These are phyloP conservation scores for Eupithecia abbreviata DNA, from an alignment of 2,888 invertebrate species.

Conservation along the genomic window DNA sequence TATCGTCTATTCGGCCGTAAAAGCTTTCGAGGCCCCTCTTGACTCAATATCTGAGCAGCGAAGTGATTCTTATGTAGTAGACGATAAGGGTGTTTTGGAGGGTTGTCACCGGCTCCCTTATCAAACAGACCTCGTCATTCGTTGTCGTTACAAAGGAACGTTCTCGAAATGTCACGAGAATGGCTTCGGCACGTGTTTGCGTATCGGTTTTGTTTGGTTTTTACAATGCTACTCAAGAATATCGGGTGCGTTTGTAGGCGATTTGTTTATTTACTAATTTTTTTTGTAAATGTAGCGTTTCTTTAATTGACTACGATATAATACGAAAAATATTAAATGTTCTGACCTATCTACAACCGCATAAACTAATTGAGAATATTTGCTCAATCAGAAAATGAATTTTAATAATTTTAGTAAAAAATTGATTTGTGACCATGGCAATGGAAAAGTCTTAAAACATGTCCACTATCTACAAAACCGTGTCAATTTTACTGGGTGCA, in stretches of 20 bases:
- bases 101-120: conserved; percentile 15
- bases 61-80: conserved; percentile 19
- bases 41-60: background rate
- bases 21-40: conserved; percentile 43
- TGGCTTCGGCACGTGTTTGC: conserved; percentile 72
- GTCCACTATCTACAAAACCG: no score
- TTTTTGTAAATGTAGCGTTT: background rate
- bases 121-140: conserved; percentile 61
- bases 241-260: conserved; percentile 42
- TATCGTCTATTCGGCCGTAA: conserved; percentile 47
- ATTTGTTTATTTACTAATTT: background rate
- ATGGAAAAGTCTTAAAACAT: no score
- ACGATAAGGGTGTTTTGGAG: conserved; percentile 23
- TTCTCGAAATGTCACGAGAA: conserved; percentile 67
- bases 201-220: conserved; percentile 66
- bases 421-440: no score
- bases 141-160: conserved; percentile 68
- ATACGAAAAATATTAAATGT: background rate
- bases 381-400: no score
- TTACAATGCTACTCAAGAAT: conserved; percentile 59
- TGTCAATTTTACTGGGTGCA: no score
- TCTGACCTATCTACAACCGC: background rate
- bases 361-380: no score
- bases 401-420: no score
- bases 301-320: background rate